phyloP scores from a whole-genome alignment of 2,797 vertebrate genomes.

The Margarornis squamiger region DNA sequence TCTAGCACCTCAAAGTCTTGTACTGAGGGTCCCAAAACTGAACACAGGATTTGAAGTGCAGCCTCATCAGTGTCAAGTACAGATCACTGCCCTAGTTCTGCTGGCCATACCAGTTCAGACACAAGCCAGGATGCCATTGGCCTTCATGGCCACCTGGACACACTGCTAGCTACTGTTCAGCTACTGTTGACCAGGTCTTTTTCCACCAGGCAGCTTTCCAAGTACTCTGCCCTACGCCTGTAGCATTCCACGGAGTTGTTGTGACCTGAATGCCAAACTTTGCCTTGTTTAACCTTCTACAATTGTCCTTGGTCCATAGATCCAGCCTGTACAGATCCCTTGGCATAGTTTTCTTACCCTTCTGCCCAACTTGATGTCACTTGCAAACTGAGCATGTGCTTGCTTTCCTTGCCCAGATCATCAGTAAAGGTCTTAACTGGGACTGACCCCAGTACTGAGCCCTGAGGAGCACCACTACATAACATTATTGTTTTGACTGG shows the following conservation, averaged over 20 bases:
- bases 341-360: background rate
- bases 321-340: background rate
- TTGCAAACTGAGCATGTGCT: background rate
- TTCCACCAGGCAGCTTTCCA: background rate
- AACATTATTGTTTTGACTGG: background rate
- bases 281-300: background rate
- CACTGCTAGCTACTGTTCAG: background rate
- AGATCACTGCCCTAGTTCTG: background rate
- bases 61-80: background rate
- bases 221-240: background rate
- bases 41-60: background rate
- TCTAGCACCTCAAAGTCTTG: background rate
- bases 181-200: background rate
- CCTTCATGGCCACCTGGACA: background rate
- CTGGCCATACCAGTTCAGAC: background rate
- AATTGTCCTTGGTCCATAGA: background rate
- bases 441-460: background rate
- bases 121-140: background rate
- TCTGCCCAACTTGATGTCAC: background rate
- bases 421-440: background rate
- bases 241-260: background rate
- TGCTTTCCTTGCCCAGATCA: rapidly evolving
- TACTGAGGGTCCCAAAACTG: background rate
- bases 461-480: background rate
- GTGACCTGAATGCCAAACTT: background rate